Evolutionary conservation across 2,113 vertebrate genomes (phyloP), one percentile per base, ranked within the genome.

Genomic region (Tupaia chinensis): DNA sequence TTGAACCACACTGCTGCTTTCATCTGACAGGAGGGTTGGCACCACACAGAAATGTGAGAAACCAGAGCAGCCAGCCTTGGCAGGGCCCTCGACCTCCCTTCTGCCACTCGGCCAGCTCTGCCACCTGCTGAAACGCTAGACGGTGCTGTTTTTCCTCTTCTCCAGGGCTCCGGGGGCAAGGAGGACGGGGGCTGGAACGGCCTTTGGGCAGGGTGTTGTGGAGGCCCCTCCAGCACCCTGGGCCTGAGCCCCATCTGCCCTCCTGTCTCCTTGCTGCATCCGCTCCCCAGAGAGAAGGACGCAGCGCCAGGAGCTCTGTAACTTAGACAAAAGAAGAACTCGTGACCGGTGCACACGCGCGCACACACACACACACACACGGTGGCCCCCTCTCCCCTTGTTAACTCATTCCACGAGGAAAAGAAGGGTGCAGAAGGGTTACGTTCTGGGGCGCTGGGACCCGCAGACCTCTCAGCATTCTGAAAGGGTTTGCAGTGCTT

Each of bases 61-160:
- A 72, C 89, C 94, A 87, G 91, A 92, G 94, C 91, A 84, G 87
- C 68, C 11, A 84, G 86, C 29, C 66, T 97, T 97, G 96, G 96
- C 95, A 87, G 93, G 44, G 19, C 34, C 79, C 58, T 29, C 8
- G 4, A 79, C 82, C 32, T 83, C 63, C 92, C 93, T 95, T 79
- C 88, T 89, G 79, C 92, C 53, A 80, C 72, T 61, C 91, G 72
- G 86, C 94, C 95, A 84, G 44, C 76, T 32, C 70, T 27, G 68
- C 86, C 61, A 29, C 94, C 94, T 61, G 83, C 88, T 27, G 78
- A 85, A 25, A 34, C 9, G 4, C 63, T 23, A 13, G 56, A 20
- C 20, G 2, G 11, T 6, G 34, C 61, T 25, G 56, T 17, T 34
- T 32, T 44, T 14, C 44, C 63, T 92, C 23, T 11, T 58, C 23